These are phyloP conservation scores for Saccostrea cuccullata DNA, from an alignment of 1,140 invertebrate genomes.

Conservation along the genomic window DNA sequence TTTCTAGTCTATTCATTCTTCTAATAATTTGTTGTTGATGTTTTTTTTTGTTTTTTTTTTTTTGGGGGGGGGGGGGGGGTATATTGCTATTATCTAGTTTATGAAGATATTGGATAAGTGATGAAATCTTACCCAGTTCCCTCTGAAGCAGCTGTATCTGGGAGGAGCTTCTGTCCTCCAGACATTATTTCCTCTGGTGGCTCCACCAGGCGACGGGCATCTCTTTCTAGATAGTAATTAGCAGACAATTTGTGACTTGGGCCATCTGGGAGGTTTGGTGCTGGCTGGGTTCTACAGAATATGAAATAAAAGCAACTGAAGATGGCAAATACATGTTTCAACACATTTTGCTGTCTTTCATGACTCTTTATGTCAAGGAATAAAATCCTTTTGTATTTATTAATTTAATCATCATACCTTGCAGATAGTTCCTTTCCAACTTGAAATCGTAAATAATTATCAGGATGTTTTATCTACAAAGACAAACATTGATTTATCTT, in stretches of 20 bases:
- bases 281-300: conserved; percentile 83
- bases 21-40: no score
- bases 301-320: neutral
- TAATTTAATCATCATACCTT: neutral
- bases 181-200: conserved; percentile 80
- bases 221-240: conserved; percentile 89
- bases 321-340: no score
- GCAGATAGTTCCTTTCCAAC: neutral
- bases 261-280: conserved; percentile 87
- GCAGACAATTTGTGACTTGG: conserved; percentile 85
- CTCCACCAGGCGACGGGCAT: conserved; percentile 86
- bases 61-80: no score
- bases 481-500: neutral
- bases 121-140: neutral
- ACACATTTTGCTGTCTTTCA: no score
- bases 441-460: conserved; percentile 4
- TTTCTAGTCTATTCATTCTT: no score
- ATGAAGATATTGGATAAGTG: no score
- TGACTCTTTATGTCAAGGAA: no score
- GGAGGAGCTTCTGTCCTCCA: neutral
- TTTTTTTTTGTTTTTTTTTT: no score
- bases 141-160: neutral
- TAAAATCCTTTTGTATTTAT: no score
- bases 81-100: no score
- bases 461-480: conserved; percentile 11